Base-by-base conservation (phyloP, 2,797 vertebrate genomes). In the Tokudaia tokunoshimensis region DNA sequence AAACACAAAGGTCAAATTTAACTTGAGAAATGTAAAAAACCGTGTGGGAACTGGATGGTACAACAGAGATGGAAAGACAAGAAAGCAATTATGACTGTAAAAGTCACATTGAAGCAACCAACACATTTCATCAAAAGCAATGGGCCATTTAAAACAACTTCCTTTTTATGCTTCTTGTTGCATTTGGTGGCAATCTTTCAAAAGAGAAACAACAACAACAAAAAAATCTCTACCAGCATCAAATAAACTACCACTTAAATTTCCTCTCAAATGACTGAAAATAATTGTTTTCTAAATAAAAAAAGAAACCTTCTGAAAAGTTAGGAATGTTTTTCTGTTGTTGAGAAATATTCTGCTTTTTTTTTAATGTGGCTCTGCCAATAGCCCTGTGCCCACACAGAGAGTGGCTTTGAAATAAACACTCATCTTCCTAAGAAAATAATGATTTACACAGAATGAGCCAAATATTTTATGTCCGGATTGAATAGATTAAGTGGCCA, bases 351-450 rank as follows among this genome's bases (percentile, higher is more conserved):
- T 89, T 95, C 95, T 83, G 55, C 55, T 85, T 47, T 52, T 94
- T 75, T 29, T 31, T 31, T 14, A 6, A 63, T 19, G 89, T 81
- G 76, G 13, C 17, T 84, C 70, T 74, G 70, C 63, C 4, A 81
- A 47, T 41, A 92, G 31, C 29, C 37, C 31, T 94, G 63, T 95
- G 65, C 15, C 61, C 37, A 92, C 61, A 91, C 4, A 89, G 15
- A 89, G 15, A 74, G 22, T 75, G 11, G 50, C 83, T 97, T 97
- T 92, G 70, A 96, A 95, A 89, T 94, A 81, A 88, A n/a, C 72
- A 41, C 44, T 96, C 34, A 89, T 96, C 92, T 96, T 94, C 65
- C 65, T 78, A 44, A 96, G 37, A 65, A 93, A 92, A 84, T 61
- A 94, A 70, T 47, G 89, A 13, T 11, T 90, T 92, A 57, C 52